Conservation (phyloP, 2,888 invertebrate genomes). For the Opisthograptis luteolata region DNA sequence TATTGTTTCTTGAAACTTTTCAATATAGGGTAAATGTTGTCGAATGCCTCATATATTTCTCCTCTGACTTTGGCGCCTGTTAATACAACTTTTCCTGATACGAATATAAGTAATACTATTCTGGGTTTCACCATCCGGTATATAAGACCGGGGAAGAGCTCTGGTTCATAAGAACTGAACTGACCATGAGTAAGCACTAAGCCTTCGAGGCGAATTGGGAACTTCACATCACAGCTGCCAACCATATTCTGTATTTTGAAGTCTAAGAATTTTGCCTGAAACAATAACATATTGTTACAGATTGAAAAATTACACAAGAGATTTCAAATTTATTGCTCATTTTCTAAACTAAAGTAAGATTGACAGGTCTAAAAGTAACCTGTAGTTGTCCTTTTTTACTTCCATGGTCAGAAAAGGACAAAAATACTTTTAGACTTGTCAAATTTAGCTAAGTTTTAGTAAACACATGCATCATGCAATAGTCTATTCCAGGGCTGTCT, state of each 20-base stretch:
- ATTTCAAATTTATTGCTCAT: no score
- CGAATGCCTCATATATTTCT: slow-evolving; percentile 97
- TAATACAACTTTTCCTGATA: slow-evolving; percentile 99
- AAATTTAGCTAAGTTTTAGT: no score
- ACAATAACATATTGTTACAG: slow-evolving; percentile 34
- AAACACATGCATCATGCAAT: no score
- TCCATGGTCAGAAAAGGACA: no score
- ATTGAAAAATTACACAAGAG: no score
- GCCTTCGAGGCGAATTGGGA: slow-evolving; percentile 90
- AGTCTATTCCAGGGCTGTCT: no score
- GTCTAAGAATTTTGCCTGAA: slow-evolving; percentile 91
- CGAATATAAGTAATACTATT: slow-evolving; percentile 98
- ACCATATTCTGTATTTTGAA: slow-evolving; percentile 94
- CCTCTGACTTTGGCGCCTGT: slow-evolving; percentile 98
- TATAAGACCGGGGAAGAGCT: slow-evolving; percentile 98
- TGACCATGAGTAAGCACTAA: slow-evolving; percentile 90
- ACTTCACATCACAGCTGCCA: slow-evolving; percentile 91
- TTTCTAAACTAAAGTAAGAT: no score
- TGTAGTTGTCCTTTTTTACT: no score
- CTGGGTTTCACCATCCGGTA: slow-evolving; percentile 99
- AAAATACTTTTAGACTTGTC: no score
- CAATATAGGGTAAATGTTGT: slow-evolving; percentile 97
- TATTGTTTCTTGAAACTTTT: slow-evolving; percentile 96
- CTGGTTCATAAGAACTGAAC: slow-evolving; percentile 97
- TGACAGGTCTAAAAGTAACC: no score